These are phyloP conservation scores for Lepidurus arcticus DNA, from an alignment of 1,140 invertebrate genomes.

Conservation along the genomic window DNA sequence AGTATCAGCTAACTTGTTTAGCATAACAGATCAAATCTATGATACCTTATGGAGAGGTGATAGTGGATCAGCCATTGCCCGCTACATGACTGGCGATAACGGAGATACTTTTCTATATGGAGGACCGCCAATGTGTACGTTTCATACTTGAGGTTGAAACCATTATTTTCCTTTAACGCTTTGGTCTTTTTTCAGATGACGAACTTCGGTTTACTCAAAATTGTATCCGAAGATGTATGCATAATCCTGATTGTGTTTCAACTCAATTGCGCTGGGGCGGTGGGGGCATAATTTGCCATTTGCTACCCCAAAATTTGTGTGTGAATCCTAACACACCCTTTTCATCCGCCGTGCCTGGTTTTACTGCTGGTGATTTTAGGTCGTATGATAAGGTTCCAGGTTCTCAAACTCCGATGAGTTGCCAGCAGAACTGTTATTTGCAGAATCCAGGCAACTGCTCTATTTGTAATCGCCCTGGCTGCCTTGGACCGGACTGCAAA, in stretches of 20 bases:
- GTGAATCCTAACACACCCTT: background rate
- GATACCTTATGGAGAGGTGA: background rate
- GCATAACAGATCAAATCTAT: background rate
- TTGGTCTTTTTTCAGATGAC: background rate
- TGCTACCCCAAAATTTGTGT: background rate
- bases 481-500: background rate
- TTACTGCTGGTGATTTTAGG: background rate
- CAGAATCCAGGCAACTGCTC: background rate
- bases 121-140: background rate
- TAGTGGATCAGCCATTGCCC: background rate
- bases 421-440: background rate
- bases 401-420: background rate
- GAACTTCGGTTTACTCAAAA: background rate
- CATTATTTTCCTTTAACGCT: background rate
- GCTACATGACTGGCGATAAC: background rate
- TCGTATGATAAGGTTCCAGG: background rate
- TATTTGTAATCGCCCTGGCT: background rate
- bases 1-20: background rate
- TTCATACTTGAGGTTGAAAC: background rate
- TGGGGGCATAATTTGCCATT: background rate
- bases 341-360: background rate
- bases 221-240: conserved; percentile 2
- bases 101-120: background rate
- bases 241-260: background rate
- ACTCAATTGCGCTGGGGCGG: background rate